These are phyloP conservation scores for Drosophila nigricruria DNA, from an alignment of 2,888 invertebrate species.

Conservation along the genomic window DNA sequence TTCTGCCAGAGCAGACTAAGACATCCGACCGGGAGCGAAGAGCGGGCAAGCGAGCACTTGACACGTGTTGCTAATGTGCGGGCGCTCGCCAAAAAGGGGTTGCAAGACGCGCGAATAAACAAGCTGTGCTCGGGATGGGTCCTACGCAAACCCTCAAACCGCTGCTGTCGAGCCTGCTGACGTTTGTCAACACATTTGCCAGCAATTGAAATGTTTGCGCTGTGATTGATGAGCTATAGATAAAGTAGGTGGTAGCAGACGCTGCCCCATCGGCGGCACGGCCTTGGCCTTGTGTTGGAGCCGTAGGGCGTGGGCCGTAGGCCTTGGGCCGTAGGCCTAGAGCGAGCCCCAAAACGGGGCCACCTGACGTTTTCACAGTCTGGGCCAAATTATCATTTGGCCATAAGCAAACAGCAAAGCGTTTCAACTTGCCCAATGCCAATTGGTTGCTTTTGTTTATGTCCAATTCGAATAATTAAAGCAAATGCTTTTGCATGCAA, in stretches of 20 bases:
- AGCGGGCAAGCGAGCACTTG: conserved; percentile 32
- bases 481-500: conserved; percentile 41
- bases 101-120: conserved; percentile 21
- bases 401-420: conserved; percentile 31
- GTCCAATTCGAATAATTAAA: conserved; percentile 63
- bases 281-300: conserved; percentile 5
- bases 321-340: background rate
- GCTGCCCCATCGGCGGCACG: background rate
- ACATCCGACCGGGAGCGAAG: background rate
- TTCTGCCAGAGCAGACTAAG: background rate
- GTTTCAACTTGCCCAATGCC: conserved; percentile 21
- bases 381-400: conserved; percentile 24
- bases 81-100: background rate
- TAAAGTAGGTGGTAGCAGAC: background rate
- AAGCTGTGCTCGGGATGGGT: conserved; percentile 10
- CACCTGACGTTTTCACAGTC: background rate
- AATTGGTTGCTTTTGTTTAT: conserved; percentile 60
- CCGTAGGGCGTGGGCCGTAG: background rate
- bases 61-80: conserved; percentile 74
- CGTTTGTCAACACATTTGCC: conserved; percentile 73
- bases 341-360: background rate
- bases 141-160: background rate
- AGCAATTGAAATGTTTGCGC: conserved; percentile 72
- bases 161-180: conserved; percentile 18
- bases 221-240: conserved; percentile 52